Percentiles rank a stretch among this genome's conserved stretches.
Conservation (phyloP, 2,888 invertebrate species). For the Hypercompe scribonia region DNA sequence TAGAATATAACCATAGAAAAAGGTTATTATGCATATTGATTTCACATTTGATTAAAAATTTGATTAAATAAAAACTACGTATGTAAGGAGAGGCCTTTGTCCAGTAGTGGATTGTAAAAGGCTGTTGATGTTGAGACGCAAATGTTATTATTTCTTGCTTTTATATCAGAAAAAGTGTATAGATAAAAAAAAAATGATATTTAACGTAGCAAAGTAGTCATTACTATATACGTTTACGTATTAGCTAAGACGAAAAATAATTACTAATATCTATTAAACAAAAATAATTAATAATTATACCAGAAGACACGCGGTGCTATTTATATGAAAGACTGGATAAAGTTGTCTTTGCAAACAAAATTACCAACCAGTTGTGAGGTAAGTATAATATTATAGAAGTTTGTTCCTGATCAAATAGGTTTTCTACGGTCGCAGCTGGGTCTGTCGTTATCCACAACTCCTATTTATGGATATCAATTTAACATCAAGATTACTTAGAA, state of each 20-base stretch:
- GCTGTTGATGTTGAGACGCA: no score
- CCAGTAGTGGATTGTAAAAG: no score
- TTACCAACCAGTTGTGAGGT: background rate
- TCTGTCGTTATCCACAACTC: slow-evolving; percentile 21
- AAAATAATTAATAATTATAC: no score
- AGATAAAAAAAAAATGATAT: background rate
- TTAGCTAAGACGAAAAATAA: background rate
- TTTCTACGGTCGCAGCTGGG: slow-evolving; percentile 30
- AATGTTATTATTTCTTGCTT: background rate
- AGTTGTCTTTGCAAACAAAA: background rate
- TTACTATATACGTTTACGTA: background rate
- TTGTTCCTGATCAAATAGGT: slow-evolving; percentile 32
- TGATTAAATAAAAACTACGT: background rate
- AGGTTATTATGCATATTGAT: background rate
- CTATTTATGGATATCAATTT: background rate
- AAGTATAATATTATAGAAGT: background rate
- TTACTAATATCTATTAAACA: no score
- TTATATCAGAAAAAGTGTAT: background rate
- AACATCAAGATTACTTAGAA: background rate
- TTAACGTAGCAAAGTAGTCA: background rate
- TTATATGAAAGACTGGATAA: background rate
- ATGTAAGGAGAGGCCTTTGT: no score
- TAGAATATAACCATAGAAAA: background rate
- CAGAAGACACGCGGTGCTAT: no score
- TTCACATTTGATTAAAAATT: background rate